These are phyloP conservation scores for Cyclura pinguis DNA, from an alignment of 2,797 vertebrate species.

Conservation along the genomic window DNA sequence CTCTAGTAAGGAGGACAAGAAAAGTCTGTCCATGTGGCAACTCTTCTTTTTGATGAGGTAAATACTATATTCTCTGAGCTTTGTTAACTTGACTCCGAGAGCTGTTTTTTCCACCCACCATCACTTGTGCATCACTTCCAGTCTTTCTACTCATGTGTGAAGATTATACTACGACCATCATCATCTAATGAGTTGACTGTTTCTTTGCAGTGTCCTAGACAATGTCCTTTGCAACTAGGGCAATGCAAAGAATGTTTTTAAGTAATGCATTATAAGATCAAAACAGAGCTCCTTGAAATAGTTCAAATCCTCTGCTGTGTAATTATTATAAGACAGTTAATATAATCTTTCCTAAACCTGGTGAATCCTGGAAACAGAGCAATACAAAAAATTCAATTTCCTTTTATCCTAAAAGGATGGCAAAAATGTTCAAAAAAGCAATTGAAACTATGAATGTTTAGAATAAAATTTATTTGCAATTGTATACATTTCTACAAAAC, in stretches of 20 bases:
- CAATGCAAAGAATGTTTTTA: constrained; percentile 12
- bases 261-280: neutral
- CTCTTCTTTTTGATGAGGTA: neutral
- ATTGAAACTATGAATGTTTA: no score
- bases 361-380: neutral
- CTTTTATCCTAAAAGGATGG: neutral
- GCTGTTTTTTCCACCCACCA: neutral
- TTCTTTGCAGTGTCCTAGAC: neutral
- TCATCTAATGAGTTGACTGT: neutral
- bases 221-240: neutral
- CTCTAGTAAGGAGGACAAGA: neutral
- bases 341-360: constrained; percentile 1
- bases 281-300: constrained; percentile 12
- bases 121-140: neutral
- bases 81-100: neutral
- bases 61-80: neutral
- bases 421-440: neutral
- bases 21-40: neutral
- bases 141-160: no score
- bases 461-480: neutral
- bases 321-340: constrained; percentile 8
- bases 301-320: constrained; percentile 18
- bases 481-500: neutral
- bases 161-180: no score
- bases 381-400: neutral